Evolutionary conservation across 2,888 invertebrate genomes (phyloP).

Genomic region (Idaea dimidiata): DNA sequence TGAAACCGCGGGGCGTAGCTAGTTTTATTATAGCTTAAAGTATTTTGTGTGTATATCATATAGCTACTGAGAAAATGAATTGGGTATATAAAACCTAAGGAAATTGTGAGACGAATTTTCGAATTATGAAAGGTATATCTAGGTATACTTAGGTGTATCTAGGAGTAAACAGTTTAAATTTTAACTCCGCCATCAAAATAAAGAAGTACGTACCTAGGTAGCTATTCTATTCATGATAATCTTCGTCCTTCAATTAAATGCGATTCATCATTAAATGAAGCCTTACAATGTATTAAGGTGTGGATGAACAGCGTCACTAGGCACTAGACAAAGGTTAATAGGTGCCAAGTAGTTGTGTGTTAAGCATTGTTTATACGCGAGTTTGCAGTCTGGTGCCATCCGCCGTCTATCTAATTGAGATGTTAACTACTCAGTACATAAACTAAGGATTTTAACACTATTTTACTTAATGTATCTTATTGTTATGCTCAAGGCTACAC

Average conservation of each 20-base stretch:
- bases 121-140: too few relatives aligned
- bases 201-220: too few relatives aligned
- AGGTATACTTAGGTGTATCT: too few relatives aligned
- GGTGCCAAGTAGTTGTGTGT: constrained; percentile 9
- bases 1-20: too few relatives aligned
- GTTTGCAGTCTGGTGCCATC: background rate
- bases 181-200: too few relatives aligned
- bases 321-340: constrained; percentile 27
- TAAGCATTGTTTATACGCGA: background rate
- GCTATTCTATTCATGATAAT: background rate
- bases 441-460: background rate
- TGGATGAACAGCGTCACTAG: constrained; percentile 23
- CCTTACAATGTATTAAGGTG: constrained; percentile 22
- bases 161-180: too few relatives aligned
- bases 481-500: too few relatives aligned
- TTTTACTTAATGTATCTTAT: background rate
- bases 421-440: background rate
- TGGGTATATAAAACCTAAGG: too few relatives aligned
- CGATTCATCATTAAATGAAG: constrained; percentile 28
- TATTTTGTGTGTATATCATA: too few relatives aligned
- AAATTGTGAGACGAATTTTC: too few relatives aligned
- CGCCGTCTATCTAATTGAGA: background rate
- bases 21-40: too few relatives aligned
- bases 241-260: constrained; percentile 29
- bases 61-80: too few relatives aligned